phyloP scores from a whole-genome alignment of 2,797 vertebrate species.

The Otolemur crassicaudatus region DNA sequence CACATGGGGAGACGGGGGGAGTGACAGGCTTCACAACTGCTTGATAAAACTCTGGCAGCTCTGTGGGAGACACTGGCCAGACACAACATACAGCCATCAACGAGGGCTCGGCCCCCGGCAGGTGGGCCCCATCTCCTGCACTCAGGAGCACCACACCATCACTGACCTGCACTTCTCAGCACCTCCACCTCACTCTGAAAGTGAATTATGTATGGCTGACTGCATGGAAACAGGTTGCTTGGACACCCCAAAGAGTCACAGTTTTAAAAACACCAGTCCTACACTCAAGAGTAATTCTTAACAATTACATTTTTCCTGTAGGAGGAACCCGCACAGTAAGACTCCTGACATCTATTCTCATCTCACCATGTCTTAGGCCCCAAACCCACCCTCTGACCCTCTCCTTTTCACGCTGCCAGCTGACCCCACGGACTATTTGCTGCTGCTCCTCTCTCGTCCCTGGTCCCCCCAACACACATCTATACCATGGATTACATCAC shows the following conservation, averaged over 20 bases:
- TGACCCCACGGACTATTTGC: not conserved
- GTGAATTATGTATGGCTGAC: not conserved
- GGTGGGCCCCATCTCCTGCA: not conserved
- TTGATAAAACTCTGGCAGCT: not conserved
- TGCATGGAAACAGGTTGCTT: not conserved
- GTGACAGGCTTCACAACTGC: not conserved
- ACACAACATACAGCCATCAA: no score
- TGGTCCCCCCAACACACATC: not conserved
- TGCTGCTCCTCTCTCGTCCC: not conserved
- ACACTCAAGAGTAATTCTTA: not conserved
- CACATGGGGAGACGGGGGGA: not conserved
- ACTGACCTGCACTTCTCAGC: not conserved
- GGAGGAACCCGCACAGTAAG: not conserved
- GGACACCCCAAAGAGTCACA: not conserved
- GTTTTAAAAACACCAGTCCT: not conserved
- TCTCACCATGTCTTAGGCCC: not conserved
- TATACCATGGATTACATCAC: not conserved
- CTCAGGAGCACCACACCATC: not conserved
- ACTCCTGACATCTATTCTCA: slow-evolving; percentile 2
- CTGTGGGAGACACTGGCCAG: not conserved
- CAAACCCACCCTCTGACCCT: not conserved
- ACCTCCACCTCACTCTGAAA: not conserved
- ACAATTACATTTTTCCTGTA: not conserved
- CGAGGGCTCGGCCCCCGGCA: no score
- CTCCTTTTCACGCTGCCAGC: not conserved